These are phyloP conservation scores for Micromys minutus DNA, from an alignment of 2,113 vertebrate species.

Conservation along the genomic window DNA sequence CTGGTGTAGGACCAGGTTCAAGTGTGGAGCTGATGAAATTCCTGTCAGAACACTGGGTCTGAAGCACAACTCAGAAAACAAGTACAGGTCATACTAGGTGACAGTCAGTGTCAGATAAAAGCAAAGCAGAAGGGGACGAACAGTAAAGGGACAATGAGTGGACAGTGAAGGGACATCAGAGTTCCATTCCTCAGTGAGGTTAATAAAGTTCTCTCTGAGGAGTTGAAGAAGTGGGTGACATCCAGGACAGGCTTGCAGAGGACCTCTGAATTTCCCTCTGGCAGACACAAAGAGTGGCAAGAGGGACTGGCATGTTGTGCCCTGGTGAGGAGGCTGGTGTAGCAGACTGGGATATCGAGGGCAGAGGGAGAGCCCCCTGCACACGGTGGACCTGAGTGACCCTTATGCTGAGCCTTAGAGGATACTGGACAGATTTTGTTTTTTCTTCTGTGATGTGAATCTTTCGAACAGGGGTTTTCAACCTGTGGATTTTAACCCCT, in stretches of 20 bases:
- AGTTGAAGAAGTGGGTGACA: not conserved
- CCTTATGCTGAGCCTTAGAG: not conserved
- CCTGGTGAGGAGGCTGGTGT: too few relatives aligned
- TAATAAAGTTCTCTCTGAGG: not conserved
- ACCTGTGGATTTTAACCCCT: not conserved
- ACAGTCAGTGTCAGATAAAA: not conserved
- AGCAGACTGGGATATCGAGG: not conserved
- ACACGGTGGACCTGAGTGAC: not conserved
- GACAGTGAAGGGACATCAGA: not conserved
- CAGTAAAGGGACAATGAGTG: too few relatives aligned
- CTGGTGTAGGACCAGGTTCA: not conserved
- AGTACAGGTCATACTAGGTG: not conserved
- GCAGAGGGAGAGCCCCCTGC: not conserved
- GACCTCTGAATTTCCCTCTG: not conserved
- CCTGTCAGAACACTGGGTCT: not conserved
- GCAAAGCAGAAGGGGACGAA: not conserved
- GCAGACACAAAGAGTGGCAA: not conserved
- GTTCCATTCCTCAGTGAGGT: not conserved
- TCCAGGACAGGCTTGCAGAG: not conserved
- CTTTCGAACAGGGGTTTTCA: not conserved
- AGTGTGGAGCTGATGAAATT: not conserved
- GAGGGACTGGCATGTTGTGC: not conserved
- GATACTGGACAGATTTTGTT: not conserved
- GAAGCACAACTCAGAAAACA: not conserved
- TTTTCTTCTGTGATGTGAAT: not conserved